A percentile compares a stretch with the other conserved stretches of the same genome.
Conservation (phyloP, 2,113 vertebrate genomes). For the Lasiurus cinereus region DNA sequence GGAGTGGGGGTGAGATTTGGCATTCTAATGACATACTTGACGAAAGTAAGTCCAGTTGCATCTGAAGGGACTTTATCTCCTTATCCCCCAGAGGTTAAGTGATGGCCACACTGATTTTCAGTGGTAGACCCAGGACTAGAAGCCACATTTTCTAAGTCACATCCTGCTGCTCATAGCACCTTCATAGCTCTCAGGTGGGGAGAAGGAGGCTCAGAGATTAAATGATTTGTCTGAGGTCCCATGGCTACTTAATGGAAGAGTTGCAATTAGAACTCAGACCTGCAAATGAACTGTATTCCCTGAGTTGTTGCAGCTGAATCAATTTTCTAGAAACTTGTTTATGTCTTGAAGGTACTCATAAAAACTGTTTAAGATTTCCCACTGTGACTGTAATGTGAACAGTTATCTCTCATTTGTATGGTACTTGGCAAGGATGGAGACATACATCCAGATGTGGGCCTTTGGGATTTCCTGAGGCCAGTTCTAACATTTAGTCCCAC, state of each 20-base stretch:
- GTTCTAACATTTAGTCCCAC: not conserved
- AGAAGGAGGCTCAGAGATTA: no score
- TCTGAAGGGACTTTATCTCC: not conserved
- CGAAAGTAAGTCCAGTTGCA: not conserved
- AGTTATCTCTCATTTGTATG: not conserved
- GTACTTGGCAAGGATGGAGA: not conserved
- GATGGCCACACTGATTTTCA: not conserved
- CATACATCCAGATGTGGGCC: not conserved
- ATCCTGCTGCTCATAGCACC: not conserved
- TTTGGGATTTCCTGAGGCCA: not conserved
- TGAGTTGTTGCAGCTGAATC: not conserved
- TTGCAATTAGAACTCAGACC: not conserved
- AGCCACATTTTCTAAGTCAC: not conserved
- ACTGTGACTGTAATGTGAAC: not conserved
- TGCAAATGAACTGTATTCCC: not conserved
- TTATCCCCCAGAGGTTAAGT: not conserved
- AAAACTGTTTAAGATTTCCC: not conserved
- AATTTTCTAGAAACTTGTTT: not conserved
- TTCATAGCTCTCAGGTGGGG: not conserved
- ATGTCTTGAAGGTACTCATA: conserved; percentile 5
- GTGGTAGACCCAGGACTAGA: not conserved
- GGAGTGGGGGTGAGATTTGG: not conserved
- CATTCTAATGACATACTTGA: not conserved
- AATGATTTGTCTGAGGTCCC: not conserved
- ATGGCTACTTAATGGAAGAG: not conserved